Evolutionary conservation across 2,888 invertebrate species (phyloP).

Genomic region (Cyaniris semiargus): DNA sequence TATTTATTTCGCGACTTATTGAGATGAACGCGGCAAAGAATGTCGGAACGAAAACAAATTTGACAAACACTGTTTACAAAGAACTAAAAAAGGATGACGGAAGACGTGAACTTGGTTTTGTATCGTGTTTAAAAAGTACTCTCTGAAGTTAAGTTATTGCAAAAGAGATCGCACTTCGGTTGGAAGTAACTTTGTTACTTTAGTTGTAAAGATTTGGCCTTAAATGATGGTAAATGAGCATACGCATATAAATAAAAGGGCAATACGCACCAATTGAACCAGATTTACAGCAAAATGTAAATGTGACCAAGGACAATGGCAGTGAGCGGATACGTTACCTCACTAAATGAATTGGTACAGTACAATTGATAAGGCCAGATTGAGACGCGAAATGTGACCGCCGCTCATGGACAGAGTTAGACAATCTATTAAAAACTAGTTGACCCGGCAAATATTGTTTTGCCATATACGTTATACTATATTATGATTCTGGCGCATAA

Average conservation of each 20-base stretch:
- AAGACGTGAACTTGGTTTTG: background rate
- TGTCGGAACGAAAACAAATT: background rate
- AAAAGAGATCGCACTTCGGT: background rate
- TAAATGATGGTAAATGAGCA: background rate
- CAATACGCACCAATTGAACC: constrained; percentile 53
- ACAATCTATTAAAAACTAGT: background rate
- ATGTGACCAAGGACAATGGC: constrained; percentile 55
- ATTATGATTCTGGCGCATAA: too few species aligned
- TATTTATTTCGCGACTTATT: background rate
- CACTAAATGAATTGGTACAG: constrained; percentile 37
- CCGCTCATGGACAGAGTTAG: background rate
- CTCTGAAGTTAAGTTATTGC: background rate
- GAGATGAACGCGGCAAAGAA: background rate
- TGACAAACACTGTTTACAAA: background rate
- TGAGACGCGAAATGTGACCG: constrained; percentile 35
- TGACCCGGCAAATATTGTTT: too few species aligned
- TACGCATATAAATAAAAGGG: constrained; percentile 38
- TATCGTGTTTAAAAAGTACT: background rate
- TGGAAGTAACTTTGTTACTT: background rate
- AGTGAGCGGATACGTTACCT: constrained; percentile 19
- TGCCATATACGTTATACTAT: too few species aligned
- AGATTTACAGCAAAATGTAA: constrained; percentile 50
- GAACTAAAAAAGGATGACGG: background rate
- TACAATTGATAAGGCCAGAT: constrained; percentile 40
- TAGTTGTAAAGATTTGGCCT: background rate